These are phyloP conservation scores for Hymenochirus boettgeri DNA, from an alignment of 2,113 vertebrate species.

Conservation along the genomic window DNA sequence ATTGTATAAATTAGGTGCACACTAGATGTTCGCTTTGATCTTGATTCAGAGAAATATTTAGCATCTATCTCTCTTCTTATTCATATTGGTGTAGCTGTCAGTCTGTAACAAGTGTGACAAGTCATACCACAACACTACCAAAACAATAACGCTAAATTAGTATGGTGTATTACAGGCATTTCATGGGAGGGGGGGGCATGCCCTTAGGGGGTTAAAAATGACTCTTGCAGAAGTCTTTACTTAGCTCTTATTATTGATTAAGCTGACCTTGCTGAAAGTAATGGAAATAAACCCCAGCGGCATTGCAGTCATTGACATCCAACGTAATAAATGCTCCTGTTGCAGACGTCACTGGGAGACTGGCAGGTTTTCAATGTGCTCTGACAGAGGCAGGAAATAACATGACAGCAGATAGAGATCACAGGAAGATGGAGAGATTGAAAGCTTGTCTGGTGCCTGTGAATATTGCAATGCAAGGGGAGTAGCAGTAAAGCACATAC, in stretches of 20 bases:
- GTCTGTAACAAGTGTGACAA: too few species aligned
- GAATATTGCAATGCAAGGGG: slow-evolving; percentile 33
- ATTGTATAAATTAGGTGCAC: too few species aligned
- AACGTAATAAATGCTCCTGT: neutral
- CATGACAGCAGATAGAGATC: slow-evolving; percentile 32
- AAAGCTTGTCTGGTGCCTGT: slow-evolving; percentile 12
- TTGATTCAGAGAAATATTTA: too few species aligned
- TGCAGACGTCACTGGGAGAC: slow-evolving; percentile 6
- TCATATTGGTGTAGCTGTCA: too few species aligned
- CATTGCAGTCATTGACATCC: neutral
- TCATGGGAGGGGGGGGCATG: too few species aligned
- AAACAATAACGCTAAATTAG: too few species aligned
- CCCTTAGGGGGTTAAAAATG: too few species aligned
- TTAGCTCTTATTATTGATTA: neutral
- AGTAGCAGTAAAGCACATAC: slow-evolving; percentile 19
- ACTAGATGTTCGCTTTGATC: too few species aligned
- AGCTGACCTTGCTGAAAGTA: neutral
- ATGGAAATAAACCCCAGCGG: neutral
- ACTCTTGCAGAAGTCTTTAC: too few species aligned
- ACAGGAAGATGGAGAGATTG: slow-evolving; percentile 30
- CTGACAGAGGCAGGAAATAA: slow-evolving; percentile 11
- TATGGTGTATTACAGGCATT: too few species aligned
- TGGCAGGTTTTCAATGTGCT: slow-evolving; percentile 22
- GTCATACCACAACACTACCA: too few species aligned
- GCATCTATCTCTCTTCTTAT: too few species aligned